A percentile compares a stretch with the other conserved stretches of the same genome.
Conservation (phyloP, 2,797 vertebrate species). For the Acrossocheilus wenchowensis region DNA sequence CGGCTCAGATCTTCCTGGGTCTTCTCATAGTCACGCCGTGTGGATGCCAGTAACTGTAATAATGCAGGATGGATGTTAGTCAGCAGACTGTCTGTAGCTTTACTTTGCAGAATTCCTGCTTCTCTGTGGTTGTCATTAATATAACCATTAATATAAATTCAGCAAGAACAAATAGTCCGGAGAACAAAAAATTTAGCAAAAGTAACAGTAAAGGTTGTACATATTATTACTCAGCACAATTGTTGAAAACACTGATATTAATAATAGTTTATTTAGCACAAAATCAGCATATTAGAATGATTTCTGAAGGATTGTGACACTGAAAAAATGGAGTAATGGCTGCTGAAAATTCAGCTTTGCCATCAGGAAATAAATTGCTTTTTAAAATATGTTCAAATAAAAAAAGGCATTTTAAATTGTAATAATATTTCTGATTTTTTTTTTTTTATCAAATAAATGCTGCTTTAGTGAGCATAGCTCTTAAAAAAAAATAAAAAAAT, state of each 20-base stretch:
- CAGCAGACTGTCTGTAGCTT: not conserved
- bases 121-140: not conserved
- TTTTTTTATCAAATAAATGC: not conserved
- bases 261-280: not conserved
- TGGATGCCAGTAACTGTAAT: constrained; percentile 84
- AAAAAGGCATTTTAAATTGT: not conserved
- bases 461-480: not conserved
- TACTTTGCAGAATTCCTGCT: not conserved
- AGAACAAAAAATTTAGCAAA: not conserved
- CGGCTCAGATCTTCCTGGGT: constrained; percentile 90
- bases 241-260: not conserved
- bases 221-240: not conserved
- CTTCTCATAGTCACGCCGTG: constrained; percentile 87
- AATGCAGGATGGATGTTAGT: not conserved
- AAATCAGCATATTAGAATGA: not conserved
- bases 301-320: not conserved
- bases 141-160: not conserved
- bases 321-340: not conserved
- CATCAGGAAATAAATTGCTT: not conserved
- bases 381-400: not conserved
- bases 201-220: not conserved
- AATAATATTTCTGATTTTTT: not conserved
- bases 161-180: not conserved
- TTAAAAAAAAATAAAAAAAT: not conserved
- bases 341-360: not conserved